A percentile compares a stretch with the other conserved stretches of the same genome.
phyloP scores from a whole-genome alignment of 2,113 vertebrate species.

The Coreoperca whiteheadi region DNA sequence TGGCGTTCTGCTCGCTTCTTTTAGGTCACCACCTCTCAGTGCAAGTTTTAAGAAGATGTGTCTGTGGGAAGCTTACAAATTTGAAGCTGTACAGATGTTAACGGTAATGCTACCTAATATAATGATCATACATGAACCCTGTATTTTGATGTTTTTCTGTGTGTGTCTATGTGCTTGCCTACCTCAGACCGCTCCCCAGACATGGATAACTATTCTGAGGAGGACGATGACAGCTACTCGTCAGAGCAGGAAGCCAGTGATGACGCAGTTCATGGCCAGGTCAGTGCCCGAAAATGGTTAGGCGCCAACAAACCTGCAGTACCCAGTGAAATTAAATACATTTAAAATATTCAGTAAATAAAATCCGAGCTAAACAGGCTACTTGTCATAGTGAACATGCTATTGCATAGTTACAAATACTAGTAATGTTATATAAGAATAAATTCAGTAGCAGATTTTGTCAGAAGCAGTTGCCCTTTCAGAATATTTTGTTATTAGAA shows the following conservation, averaged over 20 bases:
- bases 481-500: not conserved
- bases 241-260: conserved; percentile 87
- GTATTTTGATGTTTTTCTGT: conserved; percentile 15
- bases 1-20: not conserved
- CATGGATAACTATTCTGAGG: conserved; percentile 87
- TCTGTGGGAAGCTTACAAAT: not conserved
- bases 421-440: not conserved
- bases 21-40: not conserved
- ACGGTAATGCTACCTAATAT: not conserved
- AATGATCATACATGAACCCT: not conserved
- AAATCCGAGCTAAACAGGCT: not conserved
- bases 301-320: not conserved
- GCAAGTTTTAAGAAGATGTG: not conserved
- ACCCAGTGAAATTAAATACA: not conserved
- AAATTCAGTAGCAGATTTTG: not conserved
- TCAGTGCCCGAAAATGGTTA: conserved; percentile 49
- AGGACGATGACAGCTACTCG: conserved; percentile 87
- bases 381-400: not conserved
- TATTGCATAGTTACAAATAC: not conserved
- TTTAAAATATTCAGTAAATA: not conserved
- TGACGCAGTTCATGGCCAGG: conserved; percentile 84
- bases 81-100: conserved; percentile 1
- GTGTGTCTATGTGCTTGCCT: conserved; percentile 23
- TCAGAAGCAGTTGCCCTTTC: not conserved
- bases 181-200: conserved; percentile 85